Evolutionary conservation across 2,888 invertebrate genomes (phyloP).

Genomic region (Agriotes lineatus): DNA sequence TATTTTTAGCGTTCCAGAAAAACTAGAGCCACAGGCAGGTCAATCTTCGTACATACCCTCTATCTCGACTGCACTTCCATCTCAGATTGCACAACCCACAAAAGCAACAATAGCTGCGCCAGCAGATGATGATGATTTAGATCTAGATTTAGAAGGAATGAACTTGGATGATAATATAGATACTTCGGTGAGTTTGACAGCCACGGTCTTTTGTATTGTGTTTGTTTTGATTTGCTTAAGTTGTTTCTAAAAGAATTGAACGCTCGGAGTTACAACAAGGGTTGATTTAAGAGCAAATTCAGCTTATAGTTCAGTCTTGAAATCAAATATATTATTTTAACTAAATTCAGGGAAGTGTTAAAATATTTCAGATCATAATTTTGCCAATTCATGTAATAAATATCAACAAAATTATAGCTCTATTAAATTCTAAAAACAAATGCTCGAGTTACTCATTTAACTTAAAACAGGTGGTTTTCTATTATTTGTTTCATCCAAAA

Average conservation of each 20-base stretch:
- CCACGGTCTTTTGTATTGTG: too few species aligned
- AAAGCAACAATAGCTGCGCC: background rate
- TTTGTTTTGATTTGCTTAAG: background rate
- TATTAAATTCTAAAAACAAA: background rate
- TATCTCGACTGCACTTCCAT: background rate
- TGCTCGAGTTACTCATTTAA: background rate
- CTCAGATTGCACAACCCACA: background rate
- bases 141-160: slow-evolving; percentile 86
- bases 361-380: too few species aligned
- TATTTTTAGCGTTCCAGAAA: slow-evolving; percentile 50
- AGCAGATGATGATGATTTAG: slow-evolving; percentile 75
- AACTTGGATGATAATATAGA: slow-evolving; percentile 85
- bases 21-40: slow-evolving; percentile 26
- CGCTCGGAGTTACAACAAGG: background rate
- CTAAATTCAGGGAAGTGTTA: too few species aligned
- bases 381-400: too few species aligned
- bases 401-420: background rate
- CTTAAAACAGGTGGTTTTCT: background rate
- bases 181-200: slow-evolving; percentile 71
- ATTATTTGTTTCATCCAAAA: background rate
- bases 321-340: too few species aligned
- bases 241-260: background rate
- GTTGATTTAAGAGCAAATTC: too few species aligned
- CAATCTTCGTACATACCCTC: background rate
- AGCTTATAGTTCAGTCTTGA: too few species aligned